Base-by-base conservation (phyloP, 1,140 invertebrate species). In the Brachionus koreanus region DNA sequence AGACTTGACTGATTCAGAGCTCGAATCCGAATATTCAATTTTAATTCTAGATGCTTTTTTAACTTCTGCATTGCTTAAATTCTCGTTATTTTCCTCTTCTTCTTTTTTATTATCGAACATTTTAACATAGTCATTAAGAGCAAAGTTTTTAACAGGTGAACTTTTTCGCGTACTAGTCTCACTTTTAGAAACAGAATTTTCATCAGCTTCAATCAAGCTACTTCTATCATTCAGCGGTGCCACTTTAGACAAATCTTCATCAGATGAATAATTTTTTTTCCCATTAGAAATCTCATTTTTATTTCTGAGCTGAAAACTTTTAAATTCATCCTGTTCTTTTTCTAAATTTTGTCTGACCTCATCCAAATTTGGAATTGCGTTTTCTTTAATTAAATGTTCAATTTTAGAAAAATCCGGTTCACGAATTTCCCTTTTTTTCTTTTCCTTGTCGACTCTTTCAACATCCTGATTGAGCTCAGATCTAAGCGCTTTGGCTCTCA, bases 21-120 rank as follows among this genome's bases (percentile, higher is more conserved):
- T 65, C n/a, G 65, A 69, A 69, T 74, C 69, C 5, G 69, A 74
- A 74, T 74, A 74, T 19, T 74, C 69, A 46, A 74, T 74, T 74
- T 74, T 74, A 25, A 74, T 74, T 19, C 69, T 74, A 10, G 69
- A 69, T 13, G 29, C 43, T 25, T 74, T 74, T 46, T 46, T 74
- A 74, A 25, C 16, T 19, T 74, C 42, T 10, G 25, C 23, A 5
- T 74, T 39, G 43, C 42, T 29, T 19, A 13, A 46, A 46, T 46
- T 16, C 13, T 74, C 43, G n/a, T 25, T 74, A 12, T 12, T 43
- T 25, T 74, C 23, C 12, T 74, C 23, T 29, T 74, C 37, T 25
- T 74, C 69, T 43, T 74, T 74, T 74, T 74, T 74, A 23, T 16
- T 65, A 5, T 74, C 42, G n/a, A 74, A 74, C 69, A 74, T 74